Evolutionary conservation across 2,888 invertebrate species (phyloP).

Genomic region (Brenthis ino): DNA sequence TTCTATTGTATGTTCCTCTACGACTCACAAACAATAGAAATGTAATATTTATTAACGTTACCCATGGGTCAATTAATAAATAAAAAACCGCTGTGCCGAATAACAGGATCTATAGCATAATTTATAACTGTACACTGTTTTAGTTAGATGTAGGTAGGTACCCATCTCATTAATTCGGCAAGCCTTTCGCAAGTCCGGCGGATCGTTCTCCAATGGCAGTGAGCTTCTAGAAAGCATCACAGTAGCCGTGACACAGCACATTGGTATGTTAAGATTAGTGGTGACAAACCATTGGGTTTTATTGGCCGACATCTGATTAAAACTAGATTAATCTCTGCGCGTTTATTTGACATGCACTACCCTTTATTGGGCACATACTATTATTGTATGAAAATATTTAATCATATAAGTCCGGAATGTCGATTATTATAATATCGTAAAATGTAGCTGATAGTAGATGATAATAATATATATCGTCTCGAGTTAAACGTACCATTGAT

Average conservation of each 20-base stretch:
- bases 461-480: constrained; percentile 10
- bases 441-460: constrained; percentile 23
- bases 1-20: too few relatives aligned
- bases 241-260: not conserved
- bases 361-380: not conserved
- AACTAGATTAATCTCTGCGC: not conserved
- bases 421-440: constrained; percentile 18
- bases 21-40: too few relatives aligned
- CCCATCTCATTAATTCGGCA: constrained; percentile 31
- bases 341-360: too few relatives aligned
- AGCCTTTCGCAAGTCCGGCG: constrained; percentile 20
- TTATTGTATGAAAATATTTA: not conserved
- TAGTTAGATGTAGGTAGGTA: not conserved
- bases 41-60: not conserved
- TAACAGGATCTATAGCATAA: constrained; percentile 16
- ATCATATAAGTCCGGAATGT: constrained; percentile 24
- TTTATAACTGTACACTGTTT: constrained; percentile 24
- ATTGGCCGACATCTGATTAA: not conserved
- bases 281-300: not conserved
- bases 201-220: constrained; percentile 12
- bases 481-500: constrained; percentile 23
- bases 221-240: not conserved
- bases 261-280: not conserved
- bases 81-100: not conserved
- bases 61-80: not conserved